phyloP scores from a whole-genome alignment of 2,113 vertebrate species.

The Oophaga pumilio region DNA sequence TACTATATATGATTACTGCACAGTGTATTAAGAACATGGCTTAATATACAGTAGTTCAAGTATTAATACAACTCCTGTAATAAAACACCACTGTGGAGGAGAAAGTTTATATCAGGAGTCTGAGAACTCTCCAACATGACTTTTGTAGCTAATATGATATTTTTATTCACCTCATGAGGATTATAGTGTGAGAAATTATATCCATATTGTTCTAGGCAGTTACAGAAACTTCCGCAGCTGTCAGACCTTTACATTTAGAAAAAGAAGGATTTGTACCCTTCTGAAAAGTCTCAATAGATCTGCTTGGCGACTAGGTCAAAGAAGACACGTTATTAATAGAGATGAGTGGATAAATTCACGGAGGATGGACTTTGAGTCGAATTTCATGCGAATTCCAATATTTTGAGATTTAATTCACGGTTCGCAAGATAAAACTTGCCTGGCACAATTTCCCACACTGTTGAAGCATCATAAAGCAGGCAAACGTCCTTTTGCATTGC shows the following conservation, averaged over 20 bases:
- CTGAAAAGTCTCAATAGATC: neutral
- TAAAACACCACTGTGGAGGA: neutral
- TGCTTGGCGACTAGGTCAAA: neutral
- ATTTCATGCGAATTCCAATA: no score
- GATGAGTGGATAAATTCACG: no score
- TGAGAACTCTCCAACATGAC: neutral
- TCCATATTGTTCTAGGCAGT: neutral
- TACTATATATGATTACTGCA: neutral
- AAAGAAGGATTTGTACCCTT: neutral
- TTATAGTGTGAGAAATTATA: conserved; percentile 19
- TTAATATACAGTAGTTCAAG: neutral
- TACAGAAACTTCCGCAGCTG: neutral
- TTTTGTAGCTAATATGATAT: neutral
- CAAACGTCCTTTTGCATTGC: no score
- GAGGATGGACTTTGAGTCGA: no score
- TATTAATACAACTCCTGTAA: neutral
- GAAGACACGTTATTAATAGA: no score
- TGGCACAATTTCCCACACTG: no score
- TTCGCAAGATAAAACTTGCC: no score
- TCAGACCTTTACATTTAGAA: neutral
- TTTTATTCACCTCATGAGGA: conserved; percentile 15
- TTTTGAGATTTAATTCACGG: no score
- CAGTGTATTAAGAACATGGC: neutral
- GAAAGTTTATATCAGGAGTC: neutral
- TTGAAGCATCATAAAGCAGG: no score